Conservation (phyloP, 2,113 vertebrate species). For the Tachysurus vachellii region DNA sequence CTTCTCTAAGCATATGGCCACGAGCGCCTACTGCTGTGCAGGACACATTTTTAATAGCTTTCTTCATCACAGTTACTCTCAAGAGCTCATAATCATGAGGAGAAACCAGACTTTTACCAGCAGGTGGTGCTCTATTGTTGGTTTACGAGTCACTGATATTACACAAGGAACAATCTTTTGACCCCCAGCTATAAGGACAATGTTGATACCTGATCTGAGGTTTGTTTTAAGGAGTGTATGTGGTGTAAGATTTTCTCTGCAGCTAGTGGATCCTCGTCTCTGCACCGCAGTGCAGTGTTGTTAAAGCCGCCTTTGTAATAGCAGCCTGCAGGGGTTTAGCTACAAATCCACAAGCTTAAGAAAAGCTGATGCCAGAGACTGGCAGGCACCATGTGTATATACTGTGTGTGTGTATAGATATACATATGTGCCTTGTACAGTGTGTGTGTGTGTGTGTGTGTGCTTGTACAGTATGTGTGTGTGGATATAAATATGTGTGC, state of each 20-base stretch:
- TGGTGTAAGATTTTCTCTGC: neutral
- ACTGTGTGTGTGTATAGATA: neutral
- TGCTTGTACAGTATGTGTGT: conserved; percentile 9
- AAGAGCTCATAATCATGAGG: neutral
- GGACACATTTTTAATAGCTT: neutral
- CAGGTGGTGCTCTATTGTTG: conserved; percentile 27
- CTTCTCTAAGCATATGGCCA: conserved; percentile 11
- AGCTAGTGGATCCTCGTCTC: conserved; percentile 35
- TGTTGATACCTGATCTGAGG: neutral
- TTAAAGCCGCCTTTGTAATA: conserved; percentile 61
- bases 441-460: conserved; percentile 14
- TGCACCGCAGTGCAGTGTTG: neutral
- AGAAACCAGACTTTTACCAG: neutral
- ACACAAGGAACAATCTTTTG: neutral
- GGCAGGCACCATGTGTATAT: conserved; percentile 67
- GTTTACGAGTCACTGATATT: neutral
- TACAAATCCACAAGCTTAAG: conserved; percentile 68
- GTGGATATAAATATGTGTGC: neutral
- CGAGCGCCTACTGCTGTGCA: neutral
- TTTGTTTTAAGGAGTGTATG: neutral
- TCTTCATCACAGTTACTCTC: neutral
- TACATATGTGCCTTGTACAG: neutral
- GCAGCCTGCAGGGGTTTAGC: conserved; percentile 64
- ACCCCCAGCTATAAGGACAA: neutral
- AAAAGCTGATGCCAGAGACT: conserved; percentile 73